Base-by-base conservation (phyloP, 2,797 vertebrate species). In the Enoplosus armatus region DNA sequence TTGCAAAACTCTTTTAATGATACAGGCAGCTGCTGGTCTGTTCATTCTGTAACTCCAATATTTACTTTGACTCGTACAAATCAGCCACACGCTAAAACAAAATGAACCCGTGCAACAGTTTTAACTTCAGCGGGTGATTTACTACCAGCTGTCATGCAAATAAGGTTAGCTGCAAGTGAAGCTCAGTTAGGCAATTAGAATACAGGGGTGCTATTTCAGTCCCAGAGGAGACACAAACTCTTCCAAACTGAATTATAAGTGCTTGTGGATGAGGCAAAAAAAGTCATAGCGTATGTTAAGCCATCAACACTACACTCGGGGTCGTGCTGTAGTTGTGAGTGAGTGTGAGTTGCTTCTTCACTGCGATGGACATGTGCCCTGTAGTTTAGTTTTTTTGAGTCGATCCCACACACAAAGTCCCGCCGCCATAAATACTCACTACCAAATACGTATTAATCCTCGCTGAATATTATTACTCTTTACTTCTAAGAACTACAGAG, bases 1-100 rank as follows among this genome's bases (percentile, higher is more conserved):
- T 73, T 76, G 16, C 39, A 8, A 73, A 77, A 67, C 18, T 24
- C 20, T 74, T 79, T 71, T 59, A 47, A 70, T 55, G 47, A 68
- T 6, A n/a, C 37, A 45, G 43, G n/a, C 60, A 56, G 72, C 77
- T 70, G 29, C 45, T 64, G 68, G 12, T 80, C n/a, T 26, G 14
- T 15, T 79, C 24, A 54, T 50, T 55, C 45, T 31, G 15, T 6
- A 22, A 47, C 45, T 47, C 4, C 20, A 33, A 53, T 16, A 43
- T 71, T 75, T 11, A 55, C 33, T 62, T 39, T 63, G 66, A 72
- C 53, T 22, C 10, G 9, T 51, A 43, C 43, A 70, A 43, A 61
- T 79, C 56, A 54, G 45, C 39, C 20, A 65, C 55, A 7, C 0
- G 4, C 0, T 20, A 2, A 41, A 70, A 48, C 29, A 16, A 27